Percentiles rank a stretch among this genome's conserved stretches.
phyloP scores from a whole-genome alignment of 2,797 vertebrate genomes.

The Catharus ustulatus region DNA sequence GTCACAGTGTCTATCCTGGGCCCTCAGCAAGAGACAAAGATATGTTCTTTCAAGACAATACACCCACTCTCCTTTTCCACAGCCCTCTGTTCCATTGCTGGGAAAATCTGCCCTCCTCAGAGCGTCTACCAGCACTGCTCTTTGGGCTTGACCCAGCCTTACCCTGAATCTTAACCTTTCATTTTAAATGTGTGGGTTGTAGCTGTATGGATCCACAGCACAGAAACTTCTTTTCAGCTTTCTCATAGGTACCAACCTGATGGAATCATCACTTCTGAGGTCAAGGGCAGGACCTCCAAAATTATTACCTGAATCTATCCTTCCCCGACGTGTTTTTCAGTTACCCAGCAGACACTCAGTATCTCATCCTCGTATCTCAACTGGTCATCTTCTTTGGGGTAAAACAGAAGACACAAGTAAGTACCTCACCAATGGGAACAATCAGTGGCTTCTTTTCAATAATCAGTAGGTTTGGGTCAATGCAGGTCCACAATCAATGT shows the following conservation, averaged over 20 bases:
- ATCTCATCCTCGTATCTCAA: background rate
- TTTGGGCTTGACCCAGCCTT: background rate
- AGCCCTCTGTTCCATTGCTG: background rate
- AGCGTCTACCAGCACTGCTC: background rate
- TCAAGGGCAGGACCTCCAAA: background rate
- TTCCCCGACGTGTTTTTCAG: background rate
- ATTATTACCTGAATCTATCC: background rate
- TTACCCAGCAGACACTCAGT: background rate
- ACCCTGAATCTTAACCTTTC: background rate
- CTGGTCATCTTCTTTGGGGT: background rate
- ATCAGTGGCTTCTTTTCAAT: background rate
- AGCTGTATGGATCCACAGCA: background rate
- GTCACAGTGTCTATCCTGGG: accelerated
- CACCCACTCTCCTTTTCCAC: background rate
- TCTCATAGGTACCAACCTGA: background rate
- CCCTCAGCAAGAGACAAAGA: background rate
- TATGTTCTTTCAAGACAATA: accelerated
- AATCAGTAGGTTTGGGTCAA: background rate
- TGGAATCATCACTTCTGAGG: background rate
- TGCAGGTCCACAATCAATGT: background rate
- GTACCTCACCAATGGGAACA: background rate
- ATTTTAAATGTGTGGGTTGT: background rate
- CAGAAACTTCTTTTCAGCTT: background rate
- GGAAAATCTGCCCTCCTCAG: background rate
- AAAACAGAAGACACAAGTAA: background rate